Base-by-base conservation (phyloP, 2,797 vertebrate genomes). In the Lerista edwardsae region DNA sequence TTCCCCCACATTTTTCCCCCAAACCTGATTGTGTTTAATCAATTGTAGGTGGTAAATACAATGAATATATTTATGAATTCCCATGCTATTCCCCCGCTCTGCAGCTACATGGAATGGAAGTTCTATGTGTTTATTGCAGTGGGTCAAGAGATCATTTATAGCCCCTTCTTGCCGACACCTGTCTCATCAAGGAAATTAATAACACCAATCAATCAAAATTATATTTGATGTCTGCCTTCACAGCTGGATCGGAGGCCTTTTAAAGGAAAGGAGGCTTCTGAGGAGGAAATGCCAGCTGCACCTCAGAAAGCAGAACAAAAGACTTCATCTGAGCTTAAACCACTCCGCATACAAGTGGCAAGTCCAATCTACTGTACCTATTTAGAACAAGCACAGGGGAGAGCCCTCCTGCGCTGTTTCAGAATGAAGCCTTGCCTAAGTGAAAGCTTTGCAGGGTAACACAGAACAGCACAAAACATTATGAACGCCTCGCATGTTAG, bases 1-100 rank as follows among this genome's bases (percentile, higher is more conserved):
- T 75, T 23, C 51, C 6, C 44, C 15, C 5, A 57, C 62, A 41
- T 74, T 74, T 9, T 75, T 19, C n/a, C n/a, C n/a, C 34, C 14
- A 51, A 79, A 5, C 9, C 84, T 83, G 59, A 62, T 85, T 69
- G 81, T 87, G 64, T 92, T 91, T 92, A 90, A 92, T 94, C 92
- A 92, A 88, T 92, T 82, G 90, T 87, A 51, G 91, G 39, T 41
- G 55, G 84, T 86, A 87, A 84, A 78, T 86, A 90, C 82, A 87
- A 93, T 92, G 90, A 91, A 92, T 91, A 86, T 86, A 88, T 93
- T 92, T 91, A 92, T 90, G 92, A 93, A 91, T 83, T 75, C 90
- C 85, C 44, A 1, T 83, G 34, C 61, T 59, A 4, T 51, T 68
- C 41, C 88, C 68, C n/a, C 41, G 36, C 12, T 0, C 23, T 10